Evolutionary conservation across 2,797 vertebrate genomes (phyloP).

Genomic region (Xenentodon cancila): DNA sequence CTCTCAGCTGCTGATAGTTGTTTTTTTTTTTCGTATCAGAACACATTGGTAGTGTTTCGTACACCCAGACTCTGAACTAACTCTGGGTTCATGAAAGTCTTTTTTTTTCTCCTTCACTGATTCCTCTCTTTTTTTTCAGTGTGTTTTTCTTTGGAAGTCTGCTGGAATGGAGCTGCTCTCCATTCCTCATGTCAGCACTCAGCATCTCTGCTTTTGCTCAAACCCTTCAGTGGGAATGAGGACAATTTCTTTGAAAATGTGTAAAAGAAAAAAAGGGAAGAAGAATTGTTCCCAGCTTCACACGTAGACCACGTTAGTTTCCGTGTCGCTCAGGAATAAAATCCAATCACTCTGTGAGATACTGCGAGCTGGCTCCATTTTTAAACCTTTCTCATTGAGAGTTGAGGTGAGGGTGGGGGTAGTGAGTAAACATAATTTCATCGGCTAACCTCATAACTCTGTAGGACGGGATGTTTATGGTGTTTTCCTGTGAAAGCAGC

Average conservation of each 20-base stretch:
- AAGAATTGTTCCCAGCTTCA: too few relatives aligned
- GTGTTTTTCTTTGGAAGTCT: constrained; percentile 49
- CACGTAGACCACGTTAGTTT: too few relatives aligned
- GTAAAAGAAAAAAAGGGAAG: constrained; percentile 2
- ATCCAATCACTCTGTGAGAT: background rate
- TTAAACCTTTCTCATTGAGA: constrained; percentile 8
- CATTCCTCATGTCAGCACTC: constrained; percentile 66
- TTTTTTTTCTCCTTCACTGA: constrained; percentile 5
- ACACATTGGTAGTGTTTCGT: background rate
- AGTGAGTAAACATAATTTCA: constrained; percentile 38
- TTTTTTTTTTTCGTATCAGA: too few relatives aligned
- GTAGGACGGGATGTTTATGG: constrained; percentile 21
- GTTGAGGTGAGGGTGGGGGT: constrained; percentile 4
- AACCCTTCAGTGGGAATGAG: constrained; percentile 31
- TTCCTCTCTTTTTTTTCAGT: background rate
- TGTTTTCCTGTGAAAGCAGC: constrained; percentile 34
- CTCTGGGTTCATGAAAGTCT: background rate
- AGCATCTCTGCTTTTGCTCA: constrained; percentile 62
- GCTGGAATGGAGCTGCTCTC: constrained; percentile 41
- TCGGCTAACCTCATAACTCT: constrained; percentile 43
- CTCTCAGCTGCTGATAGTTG: background rate
- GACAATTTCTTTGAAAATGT: constrained; percentile 18
- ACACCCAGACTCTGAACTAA: background rate
- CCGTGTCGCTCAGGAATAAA: too few relatives aligned
- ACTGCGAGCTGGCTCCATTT: constrained; percentile 7